Evolutionary conservation across 2,888 invertebrate species (phyloP), one percentile per base, ranked within the genome.

Genomic region (Hanleya hanleyi): DNA sequence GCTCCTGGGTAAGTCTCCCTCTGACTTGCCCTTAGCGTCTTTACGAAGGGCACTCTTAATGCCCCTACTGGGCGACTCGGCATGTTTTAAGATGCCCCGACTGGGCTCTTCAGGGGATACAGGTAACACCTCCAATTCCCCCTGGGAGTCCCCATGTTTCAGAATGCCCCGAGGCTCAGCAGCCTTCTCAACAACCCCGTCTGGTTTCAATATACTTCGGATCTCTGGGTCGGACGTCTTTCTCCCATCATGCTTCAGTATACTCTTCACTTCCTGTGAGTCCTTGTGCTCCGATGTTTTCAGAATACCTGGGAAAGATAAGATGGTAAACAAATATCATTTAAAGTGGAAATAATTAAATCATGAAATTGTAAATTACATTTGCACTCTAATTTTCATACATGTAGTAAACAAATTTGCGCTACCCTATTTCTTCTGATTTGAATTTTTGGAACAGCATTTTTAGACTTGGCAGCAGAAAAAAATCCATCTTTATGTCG

Each of bases 151-250:
- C 4, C 62, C 41, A 12, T 79, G 75, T 75, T 83, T 82, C 18
- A 84, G 74, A 64, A 81, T 81, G 66, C 82, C 79, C 50, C 77
- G 80, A 18, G 81, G 77, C 49, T 84, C 84, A 1, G 75, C 71
- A 5, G 64, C 26, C 12, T 32, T 22, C 26, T 79, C 77, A 5
- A 62, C 76, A 9, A 74, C 70, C 32, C 79, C 79, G 26, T 70
- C 72, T 33, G 79, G 77, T 77, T 81, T 83, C 22, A 85, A 69
- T 65, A 84, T 78, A 22, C 84, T 81, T 37, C 75, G 71, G n/a
- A 81, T 77, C 41, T 79, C 80, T 9, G 51, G 32, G 18, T 77
- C 77, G 3, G 15, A 26, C 26, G 33, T 38, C 36, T 68, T 76
- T 76, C 38, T 74, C 80, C 22, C 67, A 12, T 79, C 77, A 29